These are phyloP conservation scores for Perca fluviatilis DNA, from an alignment of 2,113 vertebrate genomes.

Conservation along the genomic window DNA sequence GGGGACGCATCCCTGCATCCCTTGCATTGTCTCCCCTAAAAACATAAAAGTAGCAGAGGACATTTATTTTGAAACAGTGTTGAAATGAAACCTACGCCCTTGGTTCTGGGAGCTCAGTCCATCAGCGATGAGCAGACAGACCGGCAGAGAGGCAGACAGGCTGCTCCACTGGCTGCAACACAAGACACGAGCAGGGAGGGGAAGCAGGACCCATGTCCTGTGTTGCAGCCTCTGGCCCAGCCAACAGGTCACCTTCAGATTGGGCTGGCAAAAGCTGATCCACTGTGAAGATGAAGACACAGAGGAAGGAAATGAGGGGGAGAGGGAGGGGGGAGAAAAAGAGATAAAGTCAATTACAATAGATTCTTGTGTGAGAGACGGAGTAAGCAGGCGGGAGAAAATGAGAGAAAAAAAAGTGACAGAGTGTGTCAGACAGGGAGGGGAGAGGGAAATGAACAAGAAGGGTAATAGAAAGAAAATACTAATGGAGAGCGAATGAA, in stretches of 20 bases:
- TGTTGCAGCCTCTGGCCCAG: constrained; percentile 88
- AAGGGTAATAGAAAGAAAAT: constrained; percentile 36
- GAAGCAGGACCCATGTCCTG: constrained; percentile 87
- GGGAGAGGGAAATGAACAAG: constrained; percentile 24
- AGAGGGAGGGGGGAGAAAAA: neutral
- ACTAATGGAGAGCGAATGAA: constrained; percentile 52
- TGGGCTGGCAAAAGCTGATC: constrained; percentile 43
- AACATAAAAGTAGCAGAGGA: too few species aligned
- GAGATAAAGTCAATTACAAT: constrained; percentile 66
- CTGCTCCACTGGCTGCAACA: constrained; percentile 89
- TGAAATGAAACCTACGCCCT: too few species aligned
- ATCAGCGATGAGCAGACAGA: constrained; percentile 21
- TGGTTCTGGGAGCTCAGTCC: constrained; percentile 13
- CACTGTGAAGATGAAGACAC: constrained; percentile 65
- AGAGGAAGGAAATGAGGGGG: constrained; percentile 38
- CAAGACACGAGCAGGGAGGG: constrained; percentile 88
- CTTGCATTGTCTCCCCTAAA: too few species aligned
- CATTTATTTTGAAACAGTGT: too few species aligned
- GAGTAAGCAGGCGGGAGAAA: constrained; percentile 39
- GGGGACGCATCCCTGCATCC: too few species aligned
- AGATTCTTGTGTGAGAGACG: constrained; percentile 56
- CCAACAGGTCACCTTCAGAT: constrained; percentile 79
- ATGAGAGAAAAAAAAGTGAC: constrained; percentile 38
- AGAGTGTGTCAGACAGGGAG: constrained; percentile 6
- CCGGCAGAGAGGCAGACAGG: constrained; percentile 47